Percentiles rank a stretch among this genome's conserved stretches.
These are phyloP conservation scores for Nomada fucata DNA, from an alignment of 2,888 invertebrate genomes.

Conservation along the genomic window DNA sequence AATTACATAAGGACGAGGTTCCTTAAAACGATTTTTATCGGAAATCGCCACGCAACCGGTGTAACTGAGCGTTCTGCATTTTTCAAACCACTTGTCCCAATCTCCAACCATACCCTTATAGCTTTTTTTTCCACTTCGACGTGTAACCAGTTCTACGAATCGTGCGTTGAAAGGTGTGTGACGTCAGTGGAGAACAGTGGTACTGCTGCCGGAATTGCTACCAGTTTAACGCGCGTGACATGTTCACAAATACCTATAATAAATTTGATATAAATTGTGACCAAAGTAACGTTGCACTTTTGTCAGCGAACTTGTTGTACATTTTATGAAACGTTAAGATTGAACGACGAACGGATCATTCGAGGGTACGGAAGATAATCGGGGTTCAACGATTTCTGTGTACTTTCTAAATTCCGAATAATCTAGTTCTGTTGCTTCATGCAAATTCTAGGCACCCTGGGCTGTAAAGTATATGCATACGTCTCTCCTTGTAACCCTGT, in stretches of 20 bases:
- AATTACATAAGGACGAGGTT: constrained; percentile 56
- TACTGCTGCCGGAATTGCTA: too few relatives aligned
- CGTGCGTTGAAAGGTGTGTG: not conserved
- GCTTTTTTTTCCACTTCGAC: not conserved
- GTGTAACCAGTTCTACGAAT: constrained; percentile 26
- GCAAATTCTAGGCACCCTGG: constrained; percentile 24
- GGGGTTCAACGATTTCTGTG: constrained; percentile 33
- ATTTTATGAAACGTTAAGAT: not conserved
- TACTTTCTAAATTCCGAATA: constrained; percentile 51
- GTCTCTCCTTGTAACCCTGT: not conserved
- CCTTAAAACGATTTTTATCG: constrained; percentile 51
- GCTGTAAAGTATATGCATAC: not conserved
- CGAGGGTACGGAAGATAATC: constrained; percentile 11
- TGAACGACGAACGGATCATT: not conserved
- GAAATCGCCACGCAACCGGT: constrained; percentile 21
- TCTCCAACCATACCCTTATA: constrained; percentile 7
- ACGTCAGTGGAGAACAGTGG: constrained; percentile 1
- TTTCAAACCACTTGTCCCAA: constrained; percentile 49
- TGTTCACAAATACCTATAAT: too few relatives aligned
- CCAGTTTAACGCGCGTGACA: too few relatives aligned
- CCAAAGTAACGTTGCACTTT: not conserved
- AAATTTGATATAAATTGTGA: too few relatives aligned
- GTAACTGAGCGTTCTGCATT: constrained; percentile 31
- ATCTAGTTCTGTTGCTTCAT: constrained; percentile 28
- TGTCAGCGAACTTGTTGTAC: not conserved